These are phyloP conservation scores for Lampris megalopsis DNA, from an alignment of 2,113 vertebrate species.

Conservation along the genomic window DNA sequence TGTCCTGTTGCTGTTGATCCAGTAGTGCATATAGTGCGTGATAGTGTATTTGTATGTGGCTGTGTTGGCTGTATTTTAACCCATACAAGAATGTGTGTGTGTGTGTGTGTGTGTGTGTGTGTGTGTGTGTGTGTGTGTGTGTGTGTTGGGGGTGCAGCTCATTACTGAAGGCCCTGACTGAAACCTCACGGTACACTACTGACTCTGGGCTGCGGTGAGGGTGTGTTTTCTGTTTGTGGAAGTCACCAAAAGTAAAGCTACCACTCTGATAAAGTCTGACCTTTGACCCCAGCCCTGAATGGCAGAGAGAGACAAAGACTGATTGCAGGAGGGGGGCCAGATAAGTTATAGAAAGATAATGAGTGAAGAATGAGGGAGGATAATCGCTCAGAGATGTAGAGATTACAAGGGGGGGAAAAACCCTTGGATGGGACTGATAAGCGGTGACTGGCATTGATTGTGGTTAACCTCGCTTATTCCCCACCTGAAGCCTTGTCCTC, in stretches of 20 bases:
- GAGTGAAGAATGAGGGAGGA: neutral
- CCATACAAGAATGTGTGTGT: too few relatives aligned
- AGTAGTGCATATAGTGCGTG: too few relatives aligned
- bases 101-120: too few relatives aligned
- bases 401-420: conserved; percentile 16
- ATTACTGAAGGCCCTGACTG: too few relatives aligned
- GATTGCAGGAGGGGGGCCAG: neutral
- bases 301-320: conserved; percentile 1
- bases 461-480: neutral
- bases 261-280: conserved; percentile 6
- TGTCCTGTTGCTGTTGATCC: too few relatives aligned
- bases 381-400: conserved; percentile 19
- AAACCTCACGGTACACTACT: conserved; percentile 32
- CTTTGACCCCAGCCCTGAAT: conserved; percentile 8
- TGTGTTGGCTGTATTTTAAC: too few relatives aligned
- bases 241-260: neutral
- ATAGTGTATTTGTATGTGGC: too few relatives aligned
- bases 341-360: conserved; percentile 3
- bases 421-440: conserved; percentile 14
- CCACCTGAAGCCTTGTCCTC: neutral
- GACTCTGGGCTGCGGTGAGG: neutral
- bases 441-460: conserved; percentile 16
- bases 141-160: too few relatives aligned
- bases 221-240: neutral
- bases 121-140: too few relatives aligned